Base-by-base conservation (phyloP, 2,797 vertebrate species). In the Falco berigora region DNA sequence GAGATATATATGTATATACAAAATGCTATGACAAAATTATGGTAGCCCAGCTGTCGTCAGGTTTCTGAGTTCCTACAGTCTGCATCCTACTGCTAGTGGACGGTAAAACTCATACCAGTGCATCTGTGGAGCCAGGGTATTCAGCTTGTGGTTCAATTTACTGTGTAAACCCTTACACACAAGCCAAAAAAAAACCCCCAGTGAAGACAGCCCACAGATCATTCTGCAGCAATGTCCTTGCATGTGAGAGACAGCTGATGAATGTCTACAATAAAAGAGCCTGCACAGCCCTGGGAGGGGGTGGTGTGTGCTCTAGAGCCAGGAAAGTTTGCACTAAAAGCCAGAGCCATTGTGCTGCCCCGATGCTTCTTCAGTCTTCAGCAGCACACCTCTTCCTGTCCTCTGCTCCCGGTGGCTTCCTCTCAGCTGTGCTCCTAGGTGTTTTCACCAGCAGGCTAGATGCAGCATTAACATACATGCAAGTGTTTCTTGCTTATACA, bases 381-480 rank as follows among this genome's bases (percentile, higher is more conserved):
- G 44, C 56, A 85, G 23, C 52, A 69, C 28, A 36, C 38, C 20
- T 82, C 74, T 63, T 94, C 81, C 84, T 83, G 81, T 75, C 14
- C 25, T 55, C 50, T 92, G 38, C 40, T 88, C 38, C 34, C 2
- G 2, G 36, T 80, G 74, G 11, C 53, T 91, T 85, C 49, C 28
- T 74, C 40, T 68, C 69, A 62, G 3, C 66, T 69, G 5, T 27
- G 23, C 32, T 76, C 28, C 18, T 5, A 4, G 0, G 0, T 46
- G 27, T 67, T 64, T 25, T 62, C 25, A 62, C 2, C 42, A 77
- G 47, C 22, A 28, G 28, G n/a, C 38, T 64, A 53, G 18, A 44
- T 38, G 50, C 58, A 69, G 30, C 30, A 9, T 15, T 6, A 5
- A 21, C 8, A 17, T 32, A 27, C 0, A 0, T n/a, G 14, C 9